A percentile compares a stretch with the other conserved stretches of the same genome.
Evolutionary conservation across 2,888 invertebrate genomes (phyloP).

Genomic region (Ectemnius cavifrons): DNA sequence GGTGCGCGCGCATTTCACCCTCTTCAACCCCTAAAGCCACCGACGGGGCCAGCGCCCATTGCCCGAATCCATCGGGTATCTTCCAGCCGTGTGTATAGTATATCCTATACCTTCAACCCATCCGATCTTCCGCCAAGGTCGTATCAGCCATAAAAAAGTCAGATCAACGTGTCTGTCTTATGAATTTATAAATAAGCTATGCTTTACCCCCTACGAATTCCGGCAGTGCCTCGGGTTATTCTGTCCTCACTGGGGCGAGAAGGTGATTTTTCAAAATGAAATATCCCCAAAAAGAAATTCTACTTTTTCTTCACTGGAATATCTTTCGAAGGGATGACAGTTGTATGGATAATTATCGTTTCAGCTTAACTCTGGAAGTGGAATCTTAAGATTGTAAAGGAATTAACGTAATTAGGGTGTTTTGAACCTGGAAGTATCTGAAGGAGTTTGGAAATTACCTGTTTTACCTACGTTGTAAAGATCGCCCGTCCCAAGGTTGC

Average conservation of each 20-base stretch:
- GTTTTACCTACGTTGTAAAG: neutral
- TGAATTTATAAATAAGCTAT: constrained; percentile 17
- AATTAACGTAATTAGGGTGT: neutral
- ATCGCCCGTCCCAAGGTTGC: neutral
- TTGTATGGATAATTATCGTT: too few relatives aligned
- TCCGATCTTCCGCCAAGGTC: constrained; percentile 55
- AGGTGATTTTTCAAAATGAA: too few relatives aligned
- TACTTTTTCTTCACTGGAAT: too few relatives aligned
- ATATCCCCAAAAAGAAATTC: too few relatives aligned
- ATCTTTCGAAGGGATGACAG: too few relatives aligned
- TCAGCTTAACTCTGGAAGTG: too few relatives aligned
- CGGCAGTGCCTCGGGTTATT: too few relatives aligned
- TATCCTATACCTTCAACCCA: constrained; percentile 25
- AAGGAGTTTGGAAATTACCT: neutral
- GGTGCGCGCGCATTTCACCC: constrained; percentile 68
- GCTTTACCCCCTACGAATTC: too few relatives aligned
- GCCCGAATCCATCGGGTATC: constrained; percentile 39
- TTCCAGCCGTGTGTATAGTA: constrained; percentile 10
- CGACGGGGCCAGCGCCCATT: constrained; percentile 31
- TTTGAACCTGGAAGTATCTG: neutral
- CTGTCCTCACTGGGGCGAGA: too few relatives aligned
- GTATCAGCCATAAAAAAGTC: constrained; percentile 19
- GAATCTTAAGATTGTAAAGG: too few relatives aligned
- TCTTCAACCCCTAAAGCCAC: constrained; percentile 34
- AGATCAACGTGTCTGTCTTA: neutral